Base-by-base conservation (phyloP, 1,140 invertebrate genomes). In the Chionoecetes opilio region DNA sequence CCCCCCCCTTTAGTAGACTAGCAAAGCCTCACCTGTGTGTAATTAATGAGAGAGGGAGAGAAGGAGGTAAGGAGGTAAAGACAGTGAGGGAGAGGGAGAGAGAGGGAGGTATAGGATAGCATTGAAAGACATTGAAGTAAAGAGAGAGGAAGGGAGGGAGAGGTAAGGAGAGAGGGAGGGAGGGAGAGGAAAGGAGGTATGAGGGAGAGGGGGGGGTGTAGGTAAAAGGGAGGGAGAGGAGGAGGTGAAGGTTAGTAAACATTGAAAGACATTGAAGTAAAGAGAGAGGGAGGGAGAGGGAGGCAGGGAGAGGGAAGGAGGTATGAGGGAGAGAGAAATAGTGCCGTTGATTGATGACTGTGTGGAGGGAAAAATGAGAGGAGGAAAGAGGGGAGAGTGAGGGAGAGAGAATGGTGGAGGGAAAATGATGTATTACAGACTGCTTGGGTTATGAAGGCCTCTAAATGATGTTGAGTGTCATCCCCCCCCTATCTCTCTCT, bases 391-490 rank as follows among this genome's bases (percentile, higher is more conserved):
- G 63, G n/a, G 63, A 75, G 63, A 75, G 63, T n/a, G 63, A 75
- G 63, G n/a, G 63, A 75, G 63, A 75, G 63, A 75, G 63, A 75
- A 26, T n/a, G 63, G n/a, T 17, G n/a, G 63, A 75, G 63, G n/a
- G 63, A 75, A 8, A 75, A 75, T 75, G 63, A 75, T 75, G n/a
- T 26, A 75, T 75, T 75, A 8, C 63, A n/a, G 63, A n/a, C n/a
- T 6, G 63, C 11, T 75, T 0, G 21, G 63, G 63, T 75, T 75
- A 75, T 75, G 63, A 75, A n/a, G 63, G 63, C 2, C 6, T n/a
- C 63, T 75, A 75, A 75, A 75, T 75, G 63, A 75, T 75, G 63
- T 75, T 75, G 63, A 75, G 63, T 75, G 63, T 75, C 21, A n/a
- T n/a, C n/a, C 63, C n/a, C 63, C n/a, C 63, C n/a, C 63, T 75